Evolutionary conservation across 2,113 vertebrate species (phyloP), one percentile per base, ranked within the genome.

Genomic region (Myrmecophaga tridactyla): DNA sequence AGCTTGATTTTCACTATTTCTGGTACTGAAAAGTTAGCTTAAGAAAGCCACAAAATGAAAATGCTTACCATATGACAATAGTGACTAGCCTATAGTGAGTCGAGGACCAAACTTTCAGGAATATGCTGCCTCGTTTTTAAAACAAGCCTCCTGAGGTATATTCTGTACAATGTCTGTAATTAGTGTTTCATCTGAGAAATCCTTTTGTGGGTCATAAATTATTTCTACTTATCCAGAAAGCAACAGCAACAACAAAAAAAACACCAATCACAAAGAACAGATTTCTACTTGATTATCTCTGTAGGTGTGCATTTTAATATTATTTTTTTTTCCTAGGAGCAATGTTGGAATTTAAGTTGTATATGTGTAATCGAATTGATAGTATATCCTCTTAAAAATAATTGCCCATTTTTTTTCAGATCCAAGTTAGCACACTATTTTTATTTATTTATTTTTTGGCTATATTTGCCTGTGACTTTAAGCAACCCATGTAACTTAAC

Each of bases 101-200:
- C 94, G 95, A 98, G 99, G 99, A 99, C 99, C 99, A 99, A 99
- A 99, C 96, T 95, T 98, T 98, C 96, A 98, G 98, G 98, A 97
- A 98, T 98, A 98, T 96, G 97, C 98, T 98, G 98, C 99, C 98
- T 99, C 98, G 67, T 98, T 97, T 98, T 98, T 97, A 98, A 97
- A 98, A 98, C 92, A 97, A 98, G 97, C 97, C 97, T 98, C 98
- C 98, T 98, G 98, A 98, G 97, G 98, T 98, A 98, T 98, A 98
- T 99, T 99, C 98, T 98, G 98, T 96, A 98, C 93, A 98, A 97
- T 98, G 97, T 98, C 97, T 97, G 96, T 98, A 98, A 94, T 97
- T 98, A 98, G 98, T 97, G 97, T 97, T 97, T 98, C 97, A 98
- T 96, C 96, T 94, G 34, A 98, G 97, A 97, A 98, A 96, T 98